These are phyloP conservation scores for Rynchops niger DNA, from an alignment of 2,113 vertebrate species.

Conservation along the genomic window DNA sequence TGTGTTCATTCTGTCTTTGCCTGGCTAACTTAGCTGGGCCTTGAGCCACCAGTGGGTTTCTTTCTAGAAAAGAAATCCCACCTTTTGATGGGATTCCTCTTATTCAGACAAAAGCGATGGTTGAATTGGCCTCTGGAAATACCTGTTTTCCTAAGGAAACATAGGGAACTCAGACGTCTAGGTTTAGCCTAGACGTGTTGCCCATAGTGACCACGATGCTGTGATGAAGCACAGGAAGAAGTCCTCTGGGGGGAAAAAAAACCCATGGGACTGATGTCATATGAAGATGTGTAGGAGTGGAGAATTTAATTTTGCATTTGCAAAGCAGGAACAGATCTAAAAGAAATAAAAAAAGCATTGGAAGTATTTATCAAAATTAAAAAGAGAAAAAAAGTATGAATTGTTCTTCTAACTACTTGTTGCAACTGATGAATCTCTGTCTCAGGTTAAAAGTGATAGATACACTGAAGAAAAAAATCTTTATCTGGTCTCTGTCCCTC, in stretches of 20 bases:
- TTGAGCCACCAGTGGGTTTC: neutral
- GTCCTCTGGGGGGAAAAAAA: fast-evolving
- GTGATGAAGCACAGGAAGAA: neutral
- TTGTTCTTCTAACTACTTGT: neutral
- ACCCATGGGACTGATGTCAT: neutral
- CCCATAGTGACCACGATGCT: neutral
- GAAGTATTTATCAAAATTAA: neutral
- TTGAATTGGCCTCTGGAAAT: neutral
- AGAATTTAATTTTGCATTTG: neutral
- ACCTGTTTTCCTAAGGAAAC: neutral
- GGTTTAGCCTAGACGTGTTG: neutral
- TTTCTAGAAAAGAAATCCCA: neutral
- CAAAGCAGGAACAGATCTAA: neutral
- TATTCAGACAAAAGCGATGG: neutral
- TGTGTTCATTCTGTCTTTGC: neutral
- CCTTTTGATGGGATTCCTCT: neutral
- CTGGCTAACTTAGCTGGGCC: neutral
- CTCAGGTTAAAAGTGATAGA: neutral
- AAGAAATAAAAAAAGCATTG: neutral
- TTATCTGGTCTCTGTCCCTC: neutral
- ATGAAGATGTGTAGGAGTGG: neutral
- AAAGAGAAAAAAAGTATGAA: neutral
- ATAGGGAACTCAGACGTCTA: neutral
- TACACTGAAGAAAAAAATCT: neutral
- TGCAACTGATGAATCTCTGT: neutral